Evolutionary conservation across 2,888 invertebrate species (phyloP), one percentile per base, ranked within the genome.

Genomic region (Euphydryas editha): DNA sequence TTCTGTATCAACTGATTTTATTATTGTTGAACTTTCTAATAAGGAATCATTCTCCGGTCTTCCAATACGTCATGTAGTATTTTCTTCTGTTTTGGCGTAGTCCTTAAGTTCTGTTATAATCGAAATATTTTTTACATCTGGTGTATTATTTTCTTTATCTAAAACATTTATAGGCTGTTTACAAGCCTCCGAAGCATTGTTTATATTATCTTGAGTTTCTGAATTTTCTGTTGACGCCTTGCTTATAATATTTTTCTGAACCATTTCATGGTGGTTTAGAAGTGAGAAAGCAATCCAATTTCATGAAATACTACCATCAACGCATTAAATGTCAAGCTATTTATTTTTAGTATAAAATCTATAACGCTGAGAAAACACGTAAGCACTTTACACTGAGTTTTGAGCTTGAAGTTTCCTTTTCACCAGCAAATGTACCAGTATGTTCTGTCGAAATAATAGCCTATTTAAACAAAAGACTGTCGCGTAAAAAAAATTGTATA

Each of bases 381-480:
- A 24, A 51, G 49, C 49, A 51, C 21, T 51, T 51, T 51, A 51
- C 49, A 51, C 21, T n/a, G n/a, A n/a, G n/a, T n/a, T n/a, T n/a
- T 15, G 49, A 51, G 24, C 21, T 51, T 51, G 15, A 21, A 51
- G 24, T 15, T 51, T 21, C 42, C n/a, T 44, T 30, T 30, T 7
- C 8, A 30, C 30, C 30, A 30, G 30, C 30, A 30, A 30, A 30
- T 30, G 5, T 30, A 30, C 4, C 30, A 30, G 8, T 30, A 30
- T 51, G 18, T 21, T 15, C 51, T 15, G 20, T 5, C 15, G n/a
- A 51, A 49, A 51, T 44, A 44, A 6, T n/a, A 15, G 5, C 2
- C 3, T 55, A 46, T 67, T 59, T 30, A 24, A 11, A 44, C 51
- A 51, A 62, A 66, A 62, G 30, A 30, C 30, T 30, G 30, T 30